A percentile compares a stretch with the other conserved stretches of the same genome.
These are phyloP conservation scores for Sarcophaga rosellei DNA, from an alignment of 2,888 invertebrate species.

Conservation along the genomic window DNA sequence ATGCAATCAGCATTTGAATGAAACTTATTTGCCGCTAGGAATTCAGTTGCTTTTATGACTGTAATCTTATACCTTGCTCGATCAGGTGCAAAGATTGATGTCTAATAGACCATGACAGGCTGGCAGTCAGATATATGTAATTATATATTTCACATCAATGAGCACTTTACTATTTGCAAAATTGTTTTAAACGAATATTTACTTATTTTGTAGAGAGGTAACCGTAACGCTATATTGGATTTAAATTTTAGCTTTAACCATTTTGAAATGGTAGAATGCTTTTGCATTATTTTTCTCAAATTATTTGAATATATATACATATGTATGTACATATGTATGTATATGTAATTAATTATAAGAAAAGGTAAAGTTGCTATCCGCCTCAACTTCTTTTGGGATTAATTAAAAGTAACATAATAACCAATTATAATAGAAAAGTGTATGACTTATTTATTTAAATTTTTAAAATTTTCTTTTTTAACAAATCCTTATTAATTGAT, in stretches of 20 bases:
- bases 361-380: neutral
- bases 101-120: constrained; percentile 47
- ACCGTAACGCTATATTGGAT: neutral
- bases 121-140: constrained; percentile 28
- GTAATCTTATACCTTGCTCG: constrained; percentile 36
- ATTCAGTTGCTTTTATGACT: neutral
- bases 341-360: neutral
- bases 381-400: neutral
- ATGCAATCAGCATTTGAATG: constrained; percentile 7
- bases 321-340: neutral
- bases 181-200: constrained; percentile 13
- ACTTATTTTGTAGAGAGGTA: neutral
- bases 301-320: neutral
- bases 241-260: neutral
- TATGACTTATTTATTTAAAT: neutral
- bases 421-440: neutral
- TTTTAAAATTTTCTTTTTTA: neutral
- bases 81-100: constrained; percentile 40
- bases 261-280: neutral
- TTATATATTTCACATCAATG: constrained; percentile 35
- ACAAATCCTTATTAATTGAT: constrained; percentile 1
- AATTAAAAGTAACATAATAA: neutral
- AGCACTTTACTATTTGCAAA: constrained; percentile 24
- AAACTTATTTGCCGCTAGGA: constrained; percentile 24
- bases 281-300: neutral